Percentiles rank a stretch among this genome's conserved stretches.
These are phyloP conservation scores for Oncopodura yosiiana DNA, from an alignment of 1,140 invertebrate genomes.

Conservation along the genomic window DNA sequence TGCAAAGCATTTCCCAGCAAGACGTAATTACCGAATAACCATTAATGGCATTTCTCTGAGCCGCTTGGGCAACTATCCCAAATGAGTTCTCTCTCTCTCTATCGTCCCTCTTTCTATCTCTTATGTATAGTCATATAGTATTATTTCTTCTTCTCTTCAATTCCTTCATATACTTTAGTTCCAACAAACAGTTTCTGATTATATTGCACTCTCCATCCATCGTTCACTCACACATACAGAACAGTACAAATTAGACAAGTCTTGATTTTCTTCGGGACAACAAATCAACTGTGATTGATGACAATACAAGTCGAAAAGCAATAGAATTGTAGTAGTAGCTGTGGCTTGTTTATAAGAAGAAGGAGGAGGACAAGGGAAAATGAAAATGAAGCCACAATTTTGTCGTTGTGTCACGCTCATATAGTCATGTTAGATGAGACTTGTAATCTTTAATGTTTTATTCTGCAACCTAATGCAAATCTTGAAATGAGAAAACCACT, in stretches of 20 bases:
- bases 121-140: neutral
- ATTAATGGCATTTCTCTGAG: slow-evolving; percentile 28
- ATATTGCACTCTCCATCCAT: neutral
- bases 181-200: too few species aligned
- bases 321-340: too few species aligned
- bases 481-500: too few species aligned
- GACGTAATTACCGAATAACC: slow-evolving; percentile 30
- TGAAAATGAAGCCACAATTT: too few species aligned
- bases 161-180: too few species aligned
- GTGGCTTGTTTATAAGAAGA: too few species aligned
- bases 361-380: too few species aligned
- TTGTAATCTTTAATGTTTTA: too few species aligned
- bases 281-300: slow-evolving; percentile 30
- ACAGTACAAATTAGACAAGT: slow-evolving; percentile 23
- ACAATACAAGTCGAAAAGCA: too few species aligned
- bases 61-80: slow-evolving; percentile 27
- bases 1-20: slow-evolving; percentile 32
- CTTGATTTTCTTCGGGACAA: slow-evolving; percentile 24
- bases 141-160: neutral
- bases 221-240: neutral
- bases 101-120: neutral
- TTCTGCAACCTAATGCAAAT: too few species aligned
- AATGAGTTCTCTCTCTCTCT: slow-evolving; percentile 11
- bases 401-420: too few species aligned
- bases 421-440: too few species aligned